A percentile compares a stretch with the other conserved stretches of the same genome.
These are phyloP conservation scores for Saimiri boliviensis DNA, from an alignment of 2,113 vertebrate genomes.

Conservation along the genomic window DNA sequence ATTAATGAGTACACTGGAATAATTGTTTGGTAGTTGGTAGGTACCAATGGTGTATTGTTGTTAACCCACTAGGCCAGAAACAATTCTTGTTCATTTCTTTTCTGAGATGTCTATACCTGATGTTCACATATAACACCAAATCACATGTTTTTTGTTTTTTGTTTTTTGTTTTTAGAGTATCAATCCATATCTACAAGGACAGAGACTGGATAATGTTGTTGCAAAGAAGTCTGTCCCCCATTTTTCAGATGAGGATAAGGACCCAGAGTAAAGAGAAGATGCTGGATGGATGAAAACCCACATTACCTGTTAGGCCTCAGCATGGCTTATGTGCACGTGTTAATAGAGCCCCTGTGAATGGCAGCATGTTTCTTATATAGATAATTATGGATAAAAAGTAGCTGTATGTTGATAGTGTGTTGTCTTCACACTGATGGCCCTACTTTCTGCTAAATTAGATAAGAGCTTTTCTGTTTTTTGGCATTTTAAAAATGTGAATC, in stretches of 20 bases:
- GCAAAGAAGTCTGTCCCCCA: conserved; percentile 98
- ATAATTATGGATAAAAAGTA: conserved; percentile 80
- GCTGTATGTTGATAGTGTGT: conserved; percentile 79
- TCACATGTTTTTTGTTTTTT: neutral
- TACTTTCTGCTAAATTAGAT: conserved; percentile 81
- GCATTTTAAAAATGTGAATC: conserved; percentile 74
- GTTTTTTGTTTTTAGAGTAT: conserved; percentile 85
- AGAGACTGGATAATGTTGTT: conserved; percentile 95
- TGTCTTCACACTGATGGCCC: conserved; percentile 74
- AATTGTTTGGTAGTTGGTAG: neutral
- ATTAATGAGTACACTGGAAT: neutral
- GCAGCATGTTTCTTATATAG: conserved; percentile 83
- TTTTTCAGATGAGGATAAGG: conserved; percentile 93
- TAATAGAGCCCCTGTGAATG: conserved; percentile 72
- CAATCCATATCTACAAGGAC: conserved; percentile 96
- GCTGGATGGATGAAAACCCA: conserved; percentile 40
- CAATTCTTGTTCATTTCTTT: neutral
- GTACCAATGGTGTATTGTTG: neutral
- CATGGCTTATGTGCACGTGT: conserved; percentile 73
- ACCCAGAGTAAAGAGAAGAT: conserved; percentile 82
- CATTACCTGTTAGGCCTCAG: neutral
- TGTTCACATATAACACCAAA: neutral
- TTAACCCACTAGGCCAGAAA: neutral
- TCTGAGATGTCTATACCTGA: neutral
- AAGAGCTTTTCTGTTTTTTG: conserved; percentile 73